Base-by-base conservation (phyloP, 2,113 vertebrate species). In the Sus scrofa region DNA sequence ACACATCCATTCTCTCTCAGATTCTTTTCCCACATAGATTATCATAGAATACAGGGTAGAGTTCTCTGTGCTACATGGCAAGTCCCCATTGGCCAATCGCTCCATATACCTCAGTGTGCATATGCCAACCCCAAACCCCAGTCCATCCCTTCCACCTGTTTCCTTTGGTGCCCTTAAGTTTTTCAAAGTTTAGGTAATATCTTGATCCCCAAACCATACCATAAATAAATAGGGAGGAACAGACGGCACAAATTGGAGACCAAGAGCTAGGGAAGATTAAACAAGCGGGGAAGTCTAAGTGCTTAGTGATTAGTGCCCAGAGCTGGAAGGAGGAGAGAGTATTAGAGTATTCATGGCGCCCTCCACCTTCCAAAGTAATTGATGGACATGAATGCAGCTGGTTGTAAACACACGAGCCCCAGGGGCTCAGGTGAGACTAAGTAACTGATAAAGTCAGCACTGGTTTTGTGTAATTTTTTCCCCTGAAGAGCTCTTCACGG, bases 311-410 rank as follows among this genome's bases (percentile, higher is more conserved):
- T 15, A 7, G 50, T 6, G 27, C 26, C 68, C 7, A 0, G 9
- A 39, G 32, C 19, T 73, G 6, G 50, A 8, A 75, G 74, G 18
- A 90, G 39, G 15, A 44, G 4, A 6, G 32, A 68, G 2, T 1
- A 10, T 19, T 3, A 11, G 0, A 27, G 34, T 20, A 11, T 22
- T 24, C 3, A 8, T 0, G 2, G 14, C 13, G 7, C 9, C 30
- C 13, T 70, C 60, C 7, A 8, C 18, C 16, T 70, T 13, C 32
- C 44, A 78, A 70, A 92, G 58, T 44, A 32, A 74, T 1, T 52
- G 22, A 19, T 1, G 84, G 68, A 34, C 26, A 7, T 67, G 2
- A 56, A 32, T 4, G 67, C 34, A 91, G 39, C 20, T 24, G 39
- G 39, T 9, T 5, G 1, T 84, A 87, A 78, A 82, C 34, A 73